These are phyloP conservation scores for Vulpes ferrilata DNA, from an alignment of 2,113 vertebrate genomes.

Conservation along the genomic window DNA sequence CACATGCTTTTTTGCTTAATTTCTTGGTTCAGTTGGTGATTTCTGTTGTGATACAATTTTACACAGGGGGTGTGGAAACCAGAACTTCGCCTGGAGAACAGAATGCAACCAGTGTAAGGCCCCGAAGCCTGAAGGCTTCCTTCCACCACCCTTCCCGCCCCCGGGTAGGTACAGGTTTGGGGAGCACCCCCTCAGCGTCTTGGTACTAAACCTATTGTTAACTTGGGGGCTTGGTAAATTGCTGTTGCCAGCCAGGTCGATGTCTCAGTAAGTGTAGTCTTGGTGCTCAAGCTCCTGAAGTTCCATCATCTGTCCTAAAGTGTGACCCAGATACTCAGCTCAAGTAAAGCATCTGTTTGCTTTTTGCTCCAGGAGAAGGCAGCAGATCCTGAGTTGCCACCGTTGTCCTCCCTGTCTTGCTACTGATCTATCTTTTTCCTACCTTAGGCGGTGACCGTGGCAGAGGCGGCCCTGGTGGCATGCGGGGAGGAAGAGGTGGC, in stretches of 20 bases:
- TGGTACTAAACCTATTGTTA: neutral
- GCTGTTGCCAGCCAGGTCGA: neutral
- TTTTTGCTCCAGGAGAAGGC: neutral
- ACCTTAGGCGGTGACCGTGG: conserved; percentile 91
- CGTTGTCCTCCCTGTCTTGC: neutral
- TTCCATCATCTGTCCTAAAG: neutral
- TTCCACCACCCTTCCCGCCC: conserved; percentile 95
- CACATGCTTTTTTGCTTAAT: rapidly evolving
- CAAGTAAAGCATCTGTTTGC: neutral
- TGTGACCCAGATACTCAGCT: neutral
- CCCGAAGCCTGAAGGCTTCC: conserved; percentile 96
- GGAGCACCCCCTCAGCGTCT: neutral
- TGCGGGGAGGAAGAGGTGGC: conserved; percentile 93
- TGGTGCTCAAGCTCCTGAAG: neutral
- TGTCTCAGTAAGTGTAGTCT: neutral
- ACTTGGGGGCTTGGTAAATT: neutral
- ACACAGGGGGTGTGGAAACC: conserved; percentile 96
- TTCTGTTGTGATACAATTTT: neutral
- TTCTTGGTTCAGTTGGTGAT: neutral
- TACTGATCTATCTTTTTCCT: neutral
- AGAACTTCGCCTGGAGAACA: conserved; percentile 99
- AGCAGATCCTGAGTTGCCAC: neutral
- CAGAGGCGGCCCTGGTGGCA: conserved; percentile 95
- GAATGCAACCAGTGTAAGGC: conserved; percentile 99
- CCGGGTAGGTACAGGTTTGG: conserved; percentile 87